Evolutionary conservation across 2,113 vertebrate genomes (phyloP).

Genomic region (Mustela nigripes): DNA sequence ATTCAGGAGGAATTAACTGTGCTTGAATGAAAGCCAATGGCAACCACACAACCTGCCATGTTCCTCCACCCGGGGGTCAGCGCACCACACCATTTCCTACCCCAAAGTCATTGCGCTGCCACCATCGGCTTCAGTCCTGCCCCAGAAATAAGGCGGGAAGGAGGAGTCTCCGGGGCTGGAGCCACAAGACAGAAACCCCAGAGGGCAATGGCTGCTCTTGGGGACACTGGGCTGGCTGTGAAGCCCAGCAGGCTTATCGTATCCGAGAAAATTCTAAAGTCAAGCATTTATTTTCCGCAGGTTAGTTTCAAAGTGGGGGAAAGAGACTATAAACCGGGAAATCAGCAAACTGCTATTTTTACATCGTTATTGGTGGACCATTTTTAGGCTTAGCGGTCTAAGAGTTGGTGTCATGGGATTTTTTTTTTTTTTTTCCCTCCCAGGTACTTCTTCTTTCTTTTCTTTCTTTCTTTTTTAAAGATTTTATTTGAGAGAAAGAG

Average conservation of each 20-base stretch:
- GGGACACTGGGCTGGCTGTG: background rate
- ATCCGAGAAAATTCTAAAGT: background rate
- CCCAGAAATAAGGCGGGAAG: background rate
- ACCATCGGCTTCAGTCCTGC: background rate
- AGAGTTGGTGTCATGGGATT: background rate
- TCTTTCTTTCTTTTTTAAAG: too few species aligned
- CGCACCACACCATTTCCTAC: background rate
- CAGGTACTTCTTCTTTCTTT: background rate
- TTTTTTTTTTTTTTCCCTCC: background rate
- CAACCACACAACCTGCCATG: background rate
- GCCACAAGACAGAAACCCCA: background rate
- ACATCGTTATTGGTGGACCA: background rate
- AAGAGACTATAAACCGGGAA: background rate
- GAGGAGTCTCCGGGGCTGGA: accelerated
- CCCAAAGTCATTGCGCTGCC: background rate
- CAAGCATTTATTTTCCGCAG: background rate
- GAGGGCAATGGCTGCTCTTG: background rate
- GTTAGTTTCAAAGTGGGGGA: slow-evolving; percentile 1
- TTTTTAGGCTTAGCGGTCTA: slow-evolving; percentile 19
- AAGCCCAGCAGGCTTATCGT: background rate
- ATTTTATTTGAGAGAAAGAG: too few species aligned
- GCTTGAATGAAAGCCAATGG: background rate
- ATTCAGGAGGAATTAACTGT: background rate
- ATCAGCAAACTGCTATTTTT: background rate
- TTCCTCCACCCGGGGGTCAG: background rate